Evolutionary conservation across 1,140 invertebrate genomes (phyloP).

Genomic region (Homarus americanus): DNA sequence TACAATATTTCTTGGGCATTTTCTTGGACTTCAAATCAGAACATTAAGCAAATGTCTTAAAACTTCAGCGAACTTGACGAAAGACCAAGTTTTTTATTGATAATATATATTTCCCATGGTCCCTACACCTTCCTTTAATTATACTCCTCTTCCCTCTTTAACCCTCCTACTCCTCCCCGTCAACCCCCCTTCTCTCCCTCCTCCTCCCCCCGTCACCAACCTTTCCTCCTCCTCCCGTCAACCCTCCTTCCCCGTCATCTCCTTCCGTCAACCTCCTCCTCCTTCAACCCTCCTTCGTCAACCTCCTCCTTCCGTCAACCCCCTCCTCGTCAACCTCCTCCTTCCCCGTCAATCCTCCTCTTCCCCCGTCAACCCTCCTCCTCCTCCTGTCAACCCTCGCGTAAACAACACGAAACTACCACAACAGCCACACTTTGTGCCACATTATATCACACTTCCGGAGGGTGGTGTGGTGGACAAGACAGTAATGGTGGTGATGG

Average conservation of each 20-base stretch:
- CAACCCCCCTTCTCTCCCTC: not conserved
- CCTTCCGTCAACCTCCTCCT: not conserved
- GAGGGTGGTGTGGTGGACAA: no score
- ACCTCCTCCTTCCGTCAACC: not conserved
- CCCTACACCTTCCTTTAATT: not conserved
- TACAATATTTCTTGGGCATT: no score
- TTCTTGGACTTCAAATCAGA: no score
- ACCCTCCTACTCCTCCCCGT: not conserved
- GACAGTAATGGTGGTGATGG: not conserved
- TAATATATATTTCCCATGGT: no score
- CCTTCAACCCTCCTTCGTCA: not conserved
- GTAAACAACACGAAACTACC: no score
- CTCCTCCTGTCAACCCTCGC: no score
- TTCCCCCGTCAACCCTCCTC: not conserved
- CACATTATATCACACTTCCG: no score
- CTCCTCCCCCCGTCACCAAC: not conserved
- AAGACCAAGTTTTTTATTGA: no score
- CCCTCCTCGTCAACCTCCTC: not conserved
- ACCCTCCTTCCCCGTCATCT: not conserved
- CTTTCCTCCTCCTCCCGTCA: not conserved
- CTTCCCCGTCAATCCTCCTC: no score
- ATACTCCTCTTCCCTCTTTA: not conserved
- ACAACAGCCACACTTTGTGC: not conserved
- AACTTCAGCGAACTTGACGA: no score
- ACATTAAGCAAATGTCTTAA: no score